Percentiles rank a stretch among this genome's conserved stretches.
Evolutionary conservation across 1,140 invertebrate genomes (phyloP).

Genomic region (Eubasilissa regina): DNA sequence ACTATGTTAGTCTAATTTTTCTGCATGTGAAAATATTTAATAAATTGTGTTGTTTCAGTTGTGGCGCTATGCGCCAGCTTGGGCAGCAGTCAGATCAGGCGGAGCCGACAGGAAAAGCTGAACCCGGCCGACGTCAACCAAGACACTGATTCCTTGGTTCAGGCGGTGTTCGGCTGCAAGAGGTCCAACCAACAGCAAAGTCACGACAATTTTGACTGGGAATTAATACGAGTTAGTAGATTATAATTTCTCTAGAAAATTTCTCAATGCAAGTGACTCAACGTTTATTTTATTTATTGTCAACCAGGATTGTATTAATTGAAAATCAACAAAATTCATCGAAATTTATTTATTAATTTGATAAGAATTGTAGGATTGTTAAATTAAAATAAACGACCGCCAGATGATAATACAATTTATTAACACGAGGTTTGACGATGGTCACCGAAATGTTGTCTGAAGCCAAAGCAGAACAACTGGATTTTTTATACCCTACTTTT

Average conservation of each 20-base stretch:
- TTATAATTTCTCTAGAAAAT: background rate
- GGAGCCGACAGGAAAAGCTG: background rate
- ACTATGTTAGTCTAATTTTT: no score
- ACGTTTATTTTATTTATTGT: background rate
- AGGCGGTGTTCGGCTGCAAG: slow-evolving; percentile 4
- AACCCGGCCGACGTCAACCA: background rate
- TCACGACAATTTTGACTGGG: slow-evolving; percentile 23
- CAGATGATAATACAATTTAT: no score
- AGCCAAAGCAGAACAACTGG: no score
- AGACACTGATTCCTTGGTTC: background rate
- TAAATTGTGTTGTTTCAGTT: slow-evolving; percentile 2
- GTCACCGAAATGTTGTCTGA: no score
- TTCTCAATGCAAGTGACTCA: slow-evolving; percentile 3
- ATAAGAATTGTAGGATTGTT: no score
- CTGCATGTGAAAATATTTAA: background rate
- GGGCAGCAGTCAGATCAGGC: background rate
- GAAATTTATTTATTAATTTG: no score
- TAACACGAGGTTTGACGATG: no score
- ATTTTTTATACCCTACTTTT: no score
- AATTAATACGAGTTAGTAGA: slow-evolving; percentile 1
- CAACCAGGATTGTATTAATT: background rate
- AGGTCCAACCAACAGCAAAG: background rate
- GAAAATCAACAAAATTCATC: no score
- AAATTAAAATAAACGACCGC: no score
- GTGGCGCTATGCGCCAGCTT: background rate